A percentile compares a stretch with the other conserved stretches of the same genome.
phyloP scores from a whole-genome alignment of 2,113 vertebrate species.

The Nannospalax galili region DNA sequence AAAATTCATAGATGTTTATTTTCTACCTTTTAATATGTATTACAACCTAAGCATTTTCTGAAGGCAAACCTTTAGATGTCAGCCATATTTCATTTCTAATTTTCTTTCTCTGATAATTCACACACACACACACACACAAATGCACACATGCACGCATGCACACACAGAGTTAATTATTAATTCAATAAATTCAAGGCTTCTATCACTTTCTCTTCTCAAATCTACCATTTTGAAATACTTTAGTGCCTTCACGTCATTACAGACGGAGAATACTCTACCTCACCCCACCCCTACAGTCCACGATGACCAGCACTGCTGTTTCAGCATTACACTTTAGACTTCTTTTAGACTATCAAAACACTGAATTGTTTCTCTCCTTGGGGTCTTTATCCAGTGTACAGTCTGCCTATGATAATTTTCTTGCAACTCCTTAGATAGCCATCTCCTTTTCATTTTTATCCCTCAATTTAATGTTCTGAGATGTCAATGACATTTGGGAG shows the following conservation, averaged over 20 bases:
- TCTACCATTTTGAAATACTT: not conserved
- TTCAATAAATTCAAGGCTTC: not conserved
- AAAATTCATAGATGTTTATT: not conserved
- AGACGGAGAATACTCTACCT: not conserved
- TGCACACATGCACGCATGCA: too few species aligned
- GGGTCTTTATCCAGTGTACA: not conserved
- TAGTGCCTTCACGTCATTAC: not conserved
- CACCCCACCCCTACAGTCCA: fast-evolving
- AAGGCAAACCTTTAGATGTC: not conserved
- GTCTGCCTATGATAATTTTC: not conserved
- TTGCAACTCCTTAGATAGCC: not conserved
- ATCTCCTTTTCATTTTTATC: not conserved
- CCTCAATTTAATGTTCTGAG: not conserved
- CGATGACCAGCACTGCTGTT: not conserved
- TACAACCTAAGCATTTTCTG: not conserved
- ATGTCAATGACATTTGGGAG: not conserved
- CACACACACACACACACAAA: not conserved
- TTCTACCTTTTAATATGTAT: not conserved
- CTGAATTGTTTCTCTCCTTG: not conserved
- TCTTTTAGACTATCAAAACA: not conserved
- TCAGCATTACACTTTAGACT: not conserved
- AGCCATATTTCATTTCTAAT: not conserved
- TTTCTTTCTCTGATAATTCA: not conserved
- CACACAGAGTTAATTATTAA: too few species aligned
- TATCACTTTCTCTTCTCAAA: not conserved